These are phyloP conservation scores for Procavia capensis DNA, from an alignment of 2,113 vertebrate species.

Conservation along the genomic window DNA sequence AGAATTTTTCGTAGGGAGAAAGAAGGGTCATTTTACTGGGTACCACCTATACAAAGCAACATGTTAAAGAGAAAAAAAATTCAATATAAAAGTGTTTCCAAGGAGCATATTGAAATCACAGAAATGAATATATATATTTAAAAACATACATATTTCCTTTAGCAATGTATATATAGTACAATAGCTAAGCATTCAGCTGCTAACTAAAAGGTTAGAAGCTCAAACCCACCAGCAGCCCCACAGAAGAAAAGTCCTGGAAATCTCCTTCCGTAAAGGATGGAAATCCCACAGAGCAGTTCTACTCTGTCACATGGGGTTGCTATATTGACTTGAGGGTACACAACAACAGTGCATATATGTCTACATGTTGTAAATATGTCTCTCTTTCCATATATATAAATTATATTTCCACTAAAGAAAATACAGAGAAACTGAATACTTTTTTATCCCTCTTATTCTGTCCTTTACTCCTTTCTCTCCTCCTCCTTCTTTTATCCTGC, in stretches of 20 bases:
- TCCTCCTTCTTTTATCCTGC: not conserved
- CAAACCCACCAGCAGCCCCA: too few relatives aligned
- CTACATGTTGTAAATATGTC: not conserved
- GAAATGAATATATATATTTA: too few relatives aligned
- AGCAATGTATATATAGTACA: too few relatives aligned
- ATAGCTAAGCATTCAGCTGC: too few relatives aligned
- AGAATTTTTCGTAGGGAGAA: conserved; percentile 1
- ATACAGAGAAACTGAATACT: not conserved
- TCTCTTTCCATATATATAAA: too few relatives aligned
- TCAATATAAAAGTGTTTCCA: not conserved
- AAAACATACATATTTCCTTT: too few relatives aligned
- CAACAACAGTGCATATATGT: not conserved
- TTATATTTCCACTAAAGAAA: not conserved
- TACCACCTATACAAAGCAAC: not conserved
- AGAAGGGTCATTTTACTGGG: not conserved
- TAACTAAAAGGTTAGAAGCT: too few relatives aligned
- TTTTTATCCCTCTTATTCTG: fast-evolving
- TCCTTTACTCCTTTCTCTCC: fast-evolving
- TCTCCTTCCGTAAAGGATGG: too few relatives aligned
- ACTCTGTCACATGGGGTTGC: too few relatives aligned
- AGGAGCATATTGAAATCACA: not conserved
- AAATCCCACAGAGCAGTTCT: too few relatives aligned
- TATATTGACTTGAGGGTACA: too few relatives aligned
- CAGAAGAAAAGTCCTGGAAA: too few relatives aligned
- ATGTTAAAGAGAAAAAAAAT: conserved; percentile 15